Percentiles rank a stretch among this genome's conserved stretches.
Evolutionary conservation across 2,888 invertebrate species (phyloP).

Genomic region (Aspidiotus destructor): DNA sequence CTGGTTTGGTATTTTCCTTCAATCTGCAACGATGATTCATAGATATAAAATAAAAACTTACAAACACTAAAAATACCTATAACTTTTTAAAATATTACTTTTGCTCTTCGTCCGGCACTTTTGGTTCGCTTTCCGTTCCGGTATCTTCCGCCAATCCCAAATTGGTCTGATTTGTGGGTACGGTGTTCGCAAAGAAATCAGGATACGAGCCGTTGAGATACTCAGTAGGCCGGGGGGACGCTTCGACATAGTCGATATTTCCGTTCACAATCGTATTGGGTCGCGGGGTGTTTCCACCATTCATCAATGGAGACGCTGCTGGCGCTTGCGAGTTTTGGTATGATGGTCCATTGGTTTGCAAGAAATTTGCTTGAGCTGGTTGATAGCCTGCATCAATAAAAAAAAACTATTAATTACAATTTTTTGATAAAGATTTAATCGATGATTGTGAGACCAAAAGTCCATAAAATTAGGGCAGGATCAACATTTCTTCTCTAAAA

Average conservation of each 20-base stretch:
- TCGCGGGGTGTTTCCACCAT: conserved; percentile 36
- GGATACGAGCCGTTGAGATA: conserved; percentile 44
- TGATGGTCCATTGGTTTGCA: conserved; percentile 37
- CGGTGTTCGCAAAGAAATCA: not conserved
- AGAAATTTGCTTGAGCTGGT: conserved; percentile 37
- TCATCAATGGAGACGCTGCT: conserved; percentile 37
- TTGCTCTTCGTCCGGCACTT: too few relatives aligned
- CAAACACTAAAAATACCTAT: too few relatives aligned
- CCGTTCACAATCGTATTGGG: conserved; percentile 37
- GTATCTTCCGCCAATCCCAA: too few relatives aligned
- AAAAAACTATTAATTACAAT: not conserved
- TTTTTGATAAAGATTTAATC: too few relatives aligned
- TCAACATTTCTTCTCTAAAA: too few relatives aligned
- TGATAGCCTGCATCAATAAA: conserved; percentile 36
- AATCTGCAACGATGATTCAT: conserved; percentile 41
- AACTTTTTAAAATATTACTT: too few relatives aligned
- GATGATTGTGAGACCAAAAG: too few relatives aligned
- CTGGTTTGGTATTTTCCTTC: conserved; percentile 62
- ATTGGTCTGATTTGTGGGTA: too few relatives aligned
- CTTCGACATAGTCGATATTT: conserved; percentile 38
- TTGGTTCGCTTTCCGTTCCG: too few relatives aligned
- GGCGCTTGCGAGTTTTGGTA: conserved; percentile 38
- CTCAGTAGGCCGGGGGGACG: conserved; percentile 44
- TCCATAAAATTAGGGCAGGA: too few relatives aligned
- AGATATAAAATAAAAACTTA: not conserved